Conservation (phyloP, 2,113 vertebrate species). For the Micronycteris hirsuta region DNA sequence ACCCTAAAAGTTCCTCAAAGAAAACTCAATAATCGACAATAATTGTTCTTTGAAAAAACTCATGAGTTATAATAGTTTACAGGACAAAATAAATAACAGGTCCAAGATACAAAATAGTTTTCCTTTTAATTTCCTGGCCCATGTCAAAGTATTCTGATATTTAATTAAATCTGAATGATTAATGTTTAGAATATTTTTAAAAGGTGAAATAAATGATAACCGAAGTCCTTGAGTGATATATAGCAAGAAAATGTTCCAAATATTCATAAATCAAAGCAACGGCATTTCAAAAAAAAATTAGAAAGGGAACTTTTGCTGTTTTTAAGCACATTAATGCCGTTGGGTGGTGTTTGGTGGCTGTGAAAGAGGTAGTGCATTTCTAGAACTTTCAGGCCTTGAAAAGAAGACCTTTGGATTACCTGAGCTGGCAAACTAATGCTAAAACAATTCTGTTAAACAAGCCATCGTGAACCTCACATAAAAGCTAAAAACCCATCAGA, state of each 20-base stretch:
- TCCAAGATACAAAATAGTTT: slow-evolving; percentile 37
- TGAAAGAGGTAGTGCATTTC: background rate
- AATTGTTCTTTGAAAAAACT: background rate
- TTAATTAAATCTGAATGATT: slow-evolving; percentile 22
- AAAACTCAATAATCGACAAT: background rate
- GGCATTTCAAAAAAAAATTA: slow-evolving; percentile 22
- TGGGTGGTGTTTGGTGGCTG: background rate
- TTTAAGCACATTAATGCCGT: background rate
- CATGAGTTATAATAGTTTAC: background rate
- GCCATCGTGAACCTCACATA: slow-evolving; percentile 20
- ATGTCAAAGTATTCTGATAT: slow-evolving; percentile 20
- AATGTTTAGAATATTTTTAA: slow-evolving; percentile 37
- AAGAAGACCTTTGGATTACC: slow-evolving; percentile 48
- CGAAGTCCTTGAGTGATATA: background rate
- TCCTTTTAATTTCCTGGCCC: background rate
- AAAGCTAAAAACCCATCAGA: slow-evolving; percentile 62
- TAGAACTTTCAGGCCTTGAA: slow-evolving; percentile 14
- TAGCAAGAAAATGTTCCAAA: slow-evolving; percentile 40
- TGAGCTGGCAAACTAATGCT: slow-evolving; percentile 41
- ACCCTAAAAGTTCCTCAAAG: background rate
- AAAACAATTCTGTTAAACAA: slow-evolving; percentile 60
- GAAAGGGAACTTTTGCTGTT: background rate
- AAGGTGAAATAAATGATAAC: slow-evolving; percentile 44
- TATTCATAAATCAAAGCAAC: slow-evolving; percentile 54
- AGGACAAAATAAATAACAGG: background rate